Base-by-base conservation (phyloP, 1,140 invertebrate species). In the Archegozetes longisetosus region DNA sequence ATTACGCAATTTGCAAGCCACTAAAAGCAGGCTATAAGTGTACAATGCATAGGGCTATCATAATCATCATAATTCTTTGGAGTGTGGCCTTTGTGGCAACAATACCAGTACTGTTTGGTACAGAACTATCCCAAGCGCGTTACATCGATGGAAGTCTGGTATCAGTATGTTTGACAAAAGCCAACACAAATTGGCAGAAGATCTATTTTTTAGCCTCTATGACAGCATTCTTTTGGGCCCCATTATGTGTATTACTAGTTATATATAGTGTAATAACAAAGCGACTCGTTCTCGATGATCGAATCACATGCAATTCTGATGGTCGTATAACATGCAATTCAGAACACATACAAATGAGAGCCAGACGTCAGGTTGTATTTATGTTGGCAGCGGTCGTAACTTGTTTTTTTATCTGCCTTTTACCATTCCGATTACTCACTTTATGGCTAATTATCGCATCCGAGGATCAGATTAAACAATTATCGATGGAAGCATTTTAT, bases 1-100 rank as follows among this genome's bases (percentile, higher is more conserved):
- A 94, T 74, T 91, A 92, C 72, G 90, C 89, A 26, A 93, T 95
- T 67, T 94, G 88, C 71, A 82, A 90, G 66, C 91, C 90, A 0
- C 73, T 96, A 48, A 81, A 86, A 66, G 88, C 87, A 0, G 84
- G 86, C 64, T 90, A 90, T 72, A 86, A 88, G 17, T 92, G 88
- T 69, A 92, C 88, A 2, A 88, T 88, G 72, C 80, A 85, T 1
- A 77, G 87, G 60, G 87, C 88, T 0, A 79, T 85, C 2, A 74
- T 86, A 50, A 84, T 92, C 53, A 90, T 89, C 66, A 73, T 84
- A 0, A 70, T 84, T 29, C 83, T 88, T 22, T 94, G 90, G 90
- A 75, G 84, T 66, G 76, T 86, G 40, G 86, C 87, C 1, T 83
- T 84, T 2, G 68, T 88, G 13, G 86, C 86, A 66, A 89, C 86